phyloP scores from a whole-genome alignment of 2,797 vertebrate genomes.

The Neopelma chrysocephalum region DNA sequence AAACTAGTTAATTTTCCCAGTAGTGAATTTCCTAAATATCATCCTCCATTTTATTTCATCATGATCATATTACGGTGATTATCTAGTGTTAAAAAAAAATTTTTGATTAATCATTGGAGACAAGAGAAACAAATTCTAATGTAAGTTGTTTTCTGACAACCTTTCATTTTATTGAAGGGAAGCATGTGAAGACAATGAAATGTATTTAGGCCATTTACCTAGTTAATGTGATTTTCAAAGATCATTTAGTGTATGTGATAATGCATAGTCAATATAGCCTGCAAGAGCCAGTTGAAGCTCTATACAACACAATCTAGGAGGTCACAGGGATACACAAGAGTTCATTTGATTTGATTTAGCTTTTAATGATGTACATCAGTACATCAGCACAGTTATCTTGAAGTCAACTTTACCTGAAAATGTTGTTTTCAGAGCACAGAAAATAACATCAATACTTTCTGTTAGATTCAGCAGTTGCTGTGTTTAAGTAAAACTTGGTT shows the following conservation, averaged over 20 bases:
- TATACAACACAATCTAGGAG: not conserved
- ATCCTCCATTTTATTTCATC: not conserved
- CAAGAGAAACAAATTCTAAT: slow-evolving; percentile 30
- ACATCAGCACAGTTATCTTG: not conserved
- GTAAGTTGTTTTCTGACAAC: slow-evolving; percentile 28
- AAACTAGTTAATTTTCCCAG: slow-evolving; percentile 34
- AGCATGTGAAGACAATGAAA: slow-evolving; percentile 49
- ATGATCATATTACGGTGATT: not conserved
- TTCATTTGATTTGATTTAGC: slow-evolving; percentile 26
- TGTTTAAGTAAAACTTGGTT: slow-evolving; percentile 4
- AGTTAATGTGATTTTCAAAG: slow-evolving; percentile 31
- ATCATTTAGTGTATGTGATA: slow-evolving; percentile 17
- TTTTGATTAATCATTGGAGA: slow-evolving; percentile 18
- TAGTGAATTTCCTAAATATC: not conserved
- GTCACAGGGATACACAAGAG: slow-evolving; percentile 5
- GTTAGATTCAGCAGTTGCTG: not conserved
- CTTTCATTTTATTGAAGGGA: slow-evolving; percentile 19
- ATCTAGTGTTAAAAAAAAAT: slow-evolving; percentile 6
- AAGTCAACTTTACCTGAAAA: slow-evolving; percentile 1
- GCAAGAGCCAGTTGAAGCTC: not conserved
- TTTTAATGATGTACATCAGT: slow-evolving; percentile 32
- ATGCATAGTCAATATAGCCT: slow-evolving; percentile 24
- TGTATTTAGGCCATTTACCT: slow-evolving; percentile 7
- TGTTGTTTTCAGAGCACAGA: not conserved
- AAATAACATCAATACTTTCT: not conserved